Conservation (phyloP, 2,797 vertebrate species). For the Trichosurus vulpecula region DNA sequence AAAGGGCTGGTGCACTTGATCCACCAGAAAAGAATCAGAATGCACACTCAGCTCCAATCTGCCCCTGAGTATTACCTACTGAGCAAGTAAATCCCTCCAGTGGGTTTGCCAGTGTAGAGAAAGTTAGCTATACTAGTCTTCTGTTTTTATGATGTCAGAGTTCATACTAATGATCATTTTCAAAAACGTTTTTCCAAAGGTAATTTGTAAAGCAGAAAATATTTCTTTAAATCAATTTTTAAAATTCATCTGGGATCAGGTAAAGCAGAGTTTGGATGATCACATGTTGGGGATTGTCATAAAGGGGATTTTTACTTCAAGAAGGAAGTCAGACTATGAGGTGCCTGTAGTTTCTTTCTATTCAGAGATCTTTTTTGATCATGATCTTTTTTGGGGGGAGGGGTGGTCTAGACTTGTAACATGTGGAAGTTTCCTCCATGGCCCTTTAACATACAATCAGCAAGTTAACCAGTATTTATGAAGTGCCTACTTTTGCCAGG, state of each 20-base stretch:
- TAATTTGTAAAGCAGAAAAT: conserved; percentile 46
- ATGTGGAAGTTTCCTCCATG: background rate
- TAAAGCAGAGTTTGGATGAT: background rate
- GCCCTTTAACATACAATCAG: background rate
- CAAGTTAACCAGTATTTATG: background rate
- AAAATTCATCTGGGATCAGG: conserved; percentile 18
- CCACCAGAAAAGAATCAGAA: background rate
- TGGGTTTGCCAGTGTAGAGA: conserved; percentile 5
- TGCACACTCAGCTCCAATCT: background rate
- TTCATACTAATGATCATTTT: conserved; percentile 50
- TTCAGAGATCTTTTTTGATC: background rate
- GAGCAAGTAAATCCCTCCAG: background rate
- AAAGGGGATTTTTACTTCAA: background rate
- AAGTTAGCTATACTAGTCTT: conserved; percentile 21
- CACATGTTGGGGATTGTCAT: background rate
- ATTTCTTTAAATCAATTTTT: conserved; percentile 56
- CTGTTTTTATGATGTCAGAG: conserved; percentile 16
- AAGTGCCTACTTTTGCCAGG: background rate
- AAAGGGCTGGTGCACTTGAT: too few relatives aligned
- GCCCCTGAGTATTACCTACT: too few relatives aligned
- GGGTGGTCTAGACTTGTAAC: background rate
- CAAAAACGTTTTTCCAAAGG: conserved; percentile 10
- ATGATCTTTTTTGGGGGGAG: too few relatives aligned
- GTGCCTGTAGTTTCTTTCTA: background rate
- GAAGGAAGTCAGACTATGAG: background rate